Conservation (phyloP, 2,888 invertebrate genomes). For the Drosophila algonquin region DNA sequence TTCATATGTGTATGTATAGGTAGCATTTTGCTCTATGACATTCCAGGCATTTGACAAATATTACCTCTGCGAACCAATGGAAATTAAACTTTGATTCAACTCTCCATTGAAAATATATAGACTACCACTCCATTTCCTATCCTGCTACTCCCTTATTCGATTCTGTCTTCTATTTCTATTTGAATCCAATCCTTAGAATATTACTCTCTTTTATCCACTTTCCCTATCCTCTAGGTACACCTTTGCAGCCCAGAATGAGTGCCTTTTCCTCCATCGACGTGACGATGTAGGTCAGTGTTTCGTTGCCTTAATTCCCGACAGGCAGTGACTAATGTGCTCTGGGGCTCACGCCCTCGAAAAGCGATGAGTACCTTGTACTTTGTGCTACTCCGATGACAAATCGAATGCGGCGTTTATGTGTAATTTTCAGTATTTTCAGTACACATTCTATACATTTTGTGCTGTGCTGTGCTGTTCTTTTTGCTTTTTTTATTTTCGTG, state of each 20-base stretch:
- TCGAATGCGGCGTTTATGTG: constrained; percentile 18
- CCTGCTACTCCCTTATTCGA: too few species aligned
- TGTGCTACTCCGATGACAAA: constrained; percentile 16
- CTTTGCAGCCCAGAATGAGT: neutral
- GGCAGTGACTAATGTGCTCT: constrained; percentile 10
- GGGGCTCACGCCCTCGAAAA: constrained; percentile 25
- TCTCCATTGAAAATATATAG: too few species aligned
- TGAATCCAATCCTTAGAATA: too few species aligned
- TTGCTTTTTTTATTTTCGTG: neutral
- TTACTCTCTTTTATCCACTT: neutral
- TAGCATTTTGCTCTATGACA: too few species aligned
- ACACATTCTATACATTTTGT: neutral
- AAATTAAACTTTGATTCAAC: too few species aligned
- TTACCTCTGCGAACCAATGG: too few species aligned
- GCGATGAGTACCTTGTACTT: constrained; percentile 7
- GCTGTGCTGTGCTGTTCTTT: neutral
- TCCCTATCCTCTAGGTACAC: too few species aligned
- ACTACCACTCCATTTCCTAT: too few species aligned
- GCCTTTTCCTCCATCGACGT: neutral
- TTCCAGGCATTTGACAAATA: too few species aligned
- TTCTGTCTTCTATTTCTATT: too few species aligned
- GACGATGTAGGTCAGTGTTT: constrained; percentile 57
- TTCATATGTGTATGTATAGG: neutral
- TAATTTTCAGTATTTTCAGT: constrained; percentile 10
- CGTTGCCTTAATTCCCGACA: neutral